Evolutionary conservation across 2,797 vertebrate genomes (phyloP), one percentile per base, ranked within the genome.

Genomic region (Peromyscus nudipes): DNA sequence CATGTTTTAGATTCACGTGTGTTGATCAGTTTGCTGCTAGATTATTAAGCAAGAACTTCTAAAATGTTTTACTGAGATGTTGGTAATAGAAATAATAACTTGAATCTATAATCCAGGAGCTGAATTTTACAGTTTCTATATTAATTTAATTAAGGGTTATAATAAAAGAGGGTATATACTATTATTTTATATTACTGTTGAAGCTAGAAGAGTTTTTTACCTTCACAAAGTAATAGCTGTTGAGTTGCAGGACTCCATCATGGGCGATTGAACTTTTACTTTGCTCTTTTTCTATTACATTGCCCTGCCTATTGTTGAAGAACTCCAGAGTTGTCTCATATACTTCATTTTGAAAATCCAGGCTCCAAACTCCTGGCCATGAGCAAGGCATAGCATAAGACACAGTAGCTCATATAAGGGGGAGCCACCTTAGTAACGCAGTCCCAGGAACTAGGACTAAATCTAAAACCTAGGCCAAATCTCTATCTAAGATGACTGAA

Each of bases 281-380:
- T 21, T 91, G 87, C 49, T 92, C 11, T 69, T 31, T 96, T 85
- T 37, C 75, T 84, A 34, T 92, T 91, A 87, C 8, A 55, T 27
- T 77, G 25, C 9, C 88, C 21, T 95, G 21, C 65, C 79, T 96
- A 43, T 85, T 67, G 95, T 92, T 57, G 84, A 55, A 76, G 62
- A 96, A 95, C 81, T 94, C 17, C 49, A 94, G 91, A 92, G 92
- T 91, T 46, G 81, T 64, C 43, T 95, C 80, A 67, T 83, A 94
- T n/a, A 55, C 91, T 94, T 94, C 82, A 77, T 87, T 89, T 77
- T 94, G 34, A 49, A 79, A 91, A 92, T 80, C 21, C 84, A 79
- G 4, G 4, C 76, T 96, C 69, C 65, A 92, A 84, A 88, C 11
- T 86, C 5, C 89, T 92, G 64, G n/a, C 83, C 37, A 79, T 94